Base-by-base conservation (phyloP, 1,140 invertebrate genomes). In the Drosophila ohnishii region DNA sequence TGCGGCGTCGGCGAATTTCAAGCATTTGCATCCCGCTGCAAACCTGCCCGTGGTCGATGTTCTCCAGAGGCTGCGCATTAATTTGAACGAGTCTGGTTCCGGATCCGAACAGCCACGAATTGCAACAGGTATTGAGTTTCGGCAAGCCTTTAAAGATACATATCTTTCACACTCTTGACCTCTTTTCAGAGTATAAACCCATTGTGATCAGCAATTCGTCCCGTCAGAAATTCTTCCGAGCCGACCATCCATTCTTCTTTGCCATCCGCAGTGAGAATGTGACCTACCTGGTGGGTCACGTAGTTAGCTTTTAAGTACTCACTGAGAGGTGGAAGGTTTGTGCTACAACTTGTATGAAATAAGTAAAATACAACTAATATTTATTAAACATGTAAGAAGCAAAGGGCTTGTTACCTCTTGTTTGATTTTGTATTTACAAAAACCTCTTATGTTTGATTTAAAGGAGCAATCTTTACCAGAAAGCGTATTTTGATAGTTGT, bases 171-270 rank as follows among this genome's bases (percentile, higher is more conserved):
- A 7, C 0, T 10, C n/a, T 22, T 39, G 39, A 19, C 13, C 53
- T 53, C 40, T 1, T 55, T 78, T 5, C 70, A 91, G 90, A 82
- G 3, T 71, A 85, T 42, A 91, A 91, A 40, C 90, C 90, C 11
- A 91, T 91, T 88, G 86, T 91, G 48, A 90, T 91, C 55, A 91
- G 90, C 72, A 91, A 91, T 60, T 90, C 86, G 30, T 78, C 84
- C 11, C 77, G 90, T 14, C 87, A 91, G 42, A 91, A 91, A 53
- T 91, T 91, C 81, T 91, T 91, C 39, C 75, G 90, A 13, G 90
- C 90, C 40, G 90, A 91, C 80, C 90, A 91, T 75, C 90, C 90
- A 8, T 91, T 91, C 22, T 91, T 86, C 75, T 91, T 91, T 74
- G 90, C 90, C 72, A 81, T 91, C 48, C 81, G 84, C 28, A 79